Percentiles rank a stretch among this genome's conserved stretches.
phyloP scores from a whole-genome alignment of 2,113 vertebrate genomes.

The Trogon surrucura region DNA sequence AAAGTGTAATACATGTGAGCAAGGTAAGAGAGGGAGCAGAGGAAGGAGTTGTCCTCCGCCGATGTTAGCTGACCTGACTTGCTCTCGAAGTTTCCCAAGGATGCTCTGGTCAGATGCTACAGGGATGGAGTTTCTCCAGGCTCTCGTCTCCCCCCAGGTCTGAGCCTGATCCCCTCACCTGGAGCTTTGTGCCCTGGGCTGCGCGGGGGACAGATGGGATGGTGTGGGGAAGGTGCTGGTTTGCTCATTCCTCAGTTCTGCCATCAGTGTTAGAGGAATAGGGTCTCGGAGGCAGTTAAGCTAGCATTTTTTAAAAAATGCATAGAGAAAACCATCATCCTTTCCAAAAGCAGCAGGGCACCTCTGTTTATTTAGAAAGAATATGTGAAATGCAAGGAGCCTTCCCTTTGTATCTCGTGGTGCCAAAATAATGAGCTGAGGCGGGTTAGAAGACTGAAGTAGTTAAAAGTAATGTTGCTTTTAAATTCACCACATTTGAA shows the following conservation, averaged over 20 bases:
- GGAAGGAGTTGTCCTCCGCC: not conserved
- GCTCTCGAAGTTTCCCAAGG: not conserved
- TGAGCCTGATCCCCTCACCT: not conserved
- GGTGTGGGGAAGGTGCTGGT: not conserved
- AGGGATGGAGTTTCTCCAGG: not conserved
- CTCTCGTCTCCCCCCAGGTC: not conserved
- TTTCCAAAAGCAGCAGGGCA: not conserved
- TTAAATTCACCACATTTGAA: conserved; percentile 5
- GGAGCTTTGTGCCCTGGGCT: not conserved
- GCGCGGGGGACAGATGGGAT: not conserved
- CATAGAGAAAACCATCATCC: not conserved
- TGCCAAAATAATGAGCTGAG: not conserved
- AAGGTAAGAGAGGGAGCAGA: not conserved
- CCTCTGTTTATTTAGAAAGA: not conserved
- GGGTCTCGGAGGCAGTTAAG: not conserved
- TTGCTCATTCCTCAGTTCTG: not conserved
- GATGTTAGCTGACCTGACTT: not conserved
- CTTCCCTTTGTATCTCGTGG: not conserved
- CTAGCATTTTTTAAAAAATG: not conserved
- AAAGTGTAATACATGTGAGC: not conserved
- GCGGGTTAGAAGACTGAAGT: not conserved
- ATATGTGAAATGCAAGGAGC: not conserved
- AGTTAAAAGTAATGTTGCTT: not conserved
- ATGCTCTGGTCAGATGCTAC: not conserved
- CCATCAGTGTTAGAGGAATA: not conserved